Evolutionary conservation across 2,113 vertebrate genomes (phyloP), one percentile per base, ranked within the genome.

Genomic region (Micronycteris hirsuta): DNA sequence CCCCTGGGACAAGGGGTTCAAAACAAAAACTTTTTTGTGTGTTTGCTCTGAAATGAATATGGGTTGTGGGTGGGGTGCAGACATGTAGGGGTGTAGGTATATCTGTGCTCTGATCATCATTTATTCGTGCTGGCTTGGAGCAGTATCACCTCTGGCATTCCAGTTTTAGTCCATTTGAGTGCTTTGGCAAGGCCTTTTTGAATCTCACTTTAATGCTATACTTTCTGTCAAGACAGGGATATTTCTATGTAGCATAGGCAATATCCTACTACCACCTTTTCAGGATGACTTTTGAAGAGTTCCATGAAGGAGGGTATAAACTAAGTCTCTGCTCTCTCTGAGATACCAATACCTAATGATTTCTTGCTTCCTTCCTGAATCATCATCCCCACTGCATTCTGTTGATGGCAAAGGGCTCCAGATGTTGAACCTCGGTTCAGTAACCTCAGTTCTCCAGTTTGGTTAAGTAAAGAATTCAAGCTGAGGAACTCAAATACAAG

Each of bases 31-130:
- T 54, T 1, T 93, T 78, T 78, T 80, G 11, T 22, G 22, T 56
- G 56, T 10, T 58, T 58, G 56, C 9, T 80, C 38, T 43, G 4
- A 70, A 58, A 2, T 45, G 9, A 11, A 20, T n/a, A 68, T 0
- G 76, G 28, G 1, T 65, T 65, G 3, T 56, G 43, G 56, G 13
- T 33, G 7, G 15, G 17, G 1, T 86, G 14, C 13, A 56, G 61
- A 61, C 5, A 74, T 5, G 26, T 26, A 41, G 17, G 9, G 14
- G 0, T 38, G 1, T 2, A 56, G 45, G 1, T 7, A 8, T 6
- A 28, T 61, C 14, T 49, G 1, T 56, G 22, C 33, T 61, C 24
- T 61, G 9, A n/a, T 56, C 9, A 38, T 22, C n/a, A 63, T n/a
- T 26, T 22, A 6, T n/a, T 8, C 26, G 13, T 33, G 4, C 12